Conservation (phyloP, 2,797 vertebrate genomes). For the Labroides dimidiatus region DNA sequence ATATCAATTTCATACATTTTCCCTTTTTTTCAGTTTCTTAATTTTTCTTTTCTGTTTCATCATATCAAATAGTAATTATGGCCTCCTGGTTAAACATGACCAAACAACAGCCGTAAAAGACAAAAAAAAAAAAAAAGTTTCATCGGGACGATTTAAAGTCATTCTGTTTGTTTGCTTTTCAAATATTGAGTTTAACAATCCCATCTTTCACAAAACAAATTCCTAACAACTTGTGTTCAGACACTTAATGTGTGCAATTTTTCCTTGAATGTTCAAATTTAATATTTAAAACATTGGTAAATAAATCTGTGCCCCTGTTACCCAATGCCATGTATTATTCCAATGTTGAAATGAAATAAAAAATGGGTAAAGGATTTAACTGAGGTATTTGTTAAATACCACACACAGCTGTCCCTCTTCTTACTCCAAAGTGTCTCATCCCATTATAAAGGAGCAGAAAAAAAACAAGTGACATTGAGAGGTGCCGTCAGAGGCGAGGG, state of each 20-base stretch:
- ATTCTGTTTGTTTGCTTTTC: no score
- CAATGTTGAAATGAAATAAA: background rate
- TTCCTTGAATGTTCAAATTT: slow-evolving; percentile 2
- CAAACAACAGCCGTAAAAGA: no score
- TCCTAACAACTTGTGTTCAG: background rate
- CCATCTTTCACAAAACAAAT: background rate
- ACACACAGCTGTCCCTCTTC: slow-evolving; percentile 24
- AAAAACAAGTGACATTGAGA: slow-evolving; percentile 67
- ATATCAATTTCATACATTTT: no score
- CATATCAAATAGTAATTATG: no score
- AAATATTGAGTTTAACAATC: no score
- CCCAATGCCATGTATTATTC: slow-evolving; percentile 8
- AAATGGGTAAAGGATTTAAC: slow-evolving; percentile 23
- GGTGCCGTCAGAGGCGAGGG: slow-evolving; percentile 53
- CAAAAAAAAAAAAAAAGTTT: no score
- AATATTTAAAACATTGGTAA: background rate
- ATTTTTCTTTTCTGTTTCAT: no score
- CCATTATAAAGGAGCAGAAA: slow-evolving; percentile 40
- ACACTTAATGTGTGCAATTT: background rate
- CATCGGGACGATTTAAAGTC: no score
- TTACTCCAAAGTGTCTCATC: slow-evolving; percentile 33
- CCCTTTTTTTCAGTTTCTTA: no score
- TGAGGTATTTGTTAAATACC: slow-evolving; percentile 22
- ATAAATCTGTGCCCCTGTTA: background rate
- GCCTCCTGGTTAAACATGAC: no score